Base-by-base conservation (phyloP, 53 echinoderm and acorn worm species). In the Astropecten irregularis region DNA sequence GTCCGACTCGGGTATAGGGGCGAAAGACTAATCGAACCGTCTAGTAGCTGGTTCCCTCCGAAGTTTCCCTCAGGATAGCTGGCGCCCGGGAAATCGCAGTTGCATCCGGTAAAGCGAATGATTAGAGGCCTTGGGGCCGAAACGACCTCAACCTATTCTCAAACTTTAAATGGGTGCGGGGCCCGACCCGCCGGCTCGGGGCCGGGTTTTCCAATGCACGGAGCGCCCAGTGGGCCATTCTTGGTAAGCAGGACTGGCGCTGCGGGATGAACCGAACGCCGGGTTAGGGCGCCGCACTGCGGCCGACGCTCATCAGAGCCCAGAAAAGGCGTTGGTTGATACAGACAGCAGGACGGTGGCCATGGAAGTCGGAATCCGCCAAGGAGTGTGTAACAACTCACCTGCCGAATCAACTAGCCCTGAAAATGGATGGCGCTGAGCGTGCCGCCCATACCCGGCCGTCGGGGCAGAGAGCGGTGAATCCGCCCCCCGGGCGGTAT, bases 11-110 rank as follows among this genome's bases (percentile, higher is more conserved):
- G 85, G 92, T 84, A 92, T 92, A 83, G 88, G 88, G 88, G 92
- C 85, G 88, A 92, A 88, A 92, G 92, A 92, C 92, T 92, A 84
- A 92, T 92, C 92, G 92, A 92, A 92, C 92, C 85, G 69, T 88
- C 92, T 92, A 92, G 92, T 92, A 92, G 92, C 91, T 91, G 91
- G 91, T 91, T 88, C n/a, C 84, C 88, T 82, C 91, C 91, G 91
- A 91, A 91, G 91, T 91, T 91, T 91, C 88, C 91, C 91, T 88
- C 84, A 91, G 91, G 88, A 91, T 84, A 92, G 92, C 88, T 86
- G 84, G 42, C 47, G 68, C 56, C 57, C 76, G 8, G 44, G 44
- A 20, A 34, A n/a, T n/a, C n/a, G n/a, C 36, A 25, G 56, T 76
- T 76, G 35, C 57, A 76, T 76, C 76, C 57, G 76, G 88, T 92